These are phyloP conservation scores for Varroa destructor DNA, from an alignment of 1,140 invertebrate species.

Conservation along the genomic window DNA sequence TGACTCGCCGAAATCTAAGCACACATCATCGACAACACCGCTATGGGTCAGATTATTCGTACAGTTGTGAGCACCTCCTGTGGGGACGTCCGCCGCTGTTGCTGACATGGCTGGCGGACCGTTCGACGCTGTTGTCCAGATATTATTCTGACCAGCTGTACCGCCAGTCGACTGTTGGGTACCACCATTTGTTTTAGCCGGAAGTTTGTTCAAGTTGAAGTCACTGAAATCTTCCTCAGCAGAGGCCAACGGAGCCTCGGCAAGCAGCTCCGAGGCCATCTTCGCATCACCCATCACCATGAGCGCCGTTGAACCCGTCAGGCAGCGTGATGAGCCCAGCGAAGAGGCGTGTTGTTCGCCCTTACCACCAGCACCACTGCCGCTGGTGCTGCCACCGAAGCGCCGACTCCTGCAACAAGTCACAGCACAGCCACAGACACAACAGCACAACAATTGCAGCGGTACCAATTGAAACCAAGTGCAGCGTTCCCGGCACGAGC, in stretches of 20 bases:
- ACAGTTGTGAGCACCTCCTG: no score
- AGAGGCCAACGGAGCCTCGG: constrained; percentile 23
- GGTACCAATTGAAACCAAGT: no score
- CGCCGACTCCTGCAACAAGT: no score
- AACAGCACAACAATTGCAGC: no score
- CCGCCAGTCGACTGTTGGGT: no score
- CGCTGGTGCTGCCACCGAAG: background rate
- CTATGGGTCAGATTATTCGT: background rate
- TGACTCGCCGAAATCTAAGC: constrained; percentile 1
- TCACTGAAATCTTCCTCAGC: constrained; percentile 27
- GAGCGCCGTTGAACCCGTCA: constrained; percentile 25
- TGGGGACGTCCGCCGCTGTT: background rate
- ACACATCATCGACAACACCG: background rate
- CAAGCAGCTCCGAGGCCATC: constrained; percentile 25
- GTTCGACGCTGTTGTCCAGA: no score
- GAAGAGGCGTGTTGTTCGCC: constrained; percentile 6
- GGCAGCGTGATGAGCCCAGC: constrained; percentile 3
- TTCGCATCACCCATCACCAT: constrained; percentile 27
- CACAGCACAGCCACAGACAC: no score
- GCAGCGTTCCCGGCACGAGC: no score
- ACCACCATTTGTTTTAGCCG: no score
- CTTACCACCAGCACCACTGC: constrained; percentile 18
- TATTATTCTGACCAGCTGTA: no score
- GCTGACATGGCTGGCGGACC: background rate
- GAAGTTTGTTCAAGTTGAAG: constrained; percentile 22